These are phyloP conservation scores for Apamea sordens DNA, from an alignment of 2,888 invertebrate genomes.

Conservation along the genomic window DNA sequence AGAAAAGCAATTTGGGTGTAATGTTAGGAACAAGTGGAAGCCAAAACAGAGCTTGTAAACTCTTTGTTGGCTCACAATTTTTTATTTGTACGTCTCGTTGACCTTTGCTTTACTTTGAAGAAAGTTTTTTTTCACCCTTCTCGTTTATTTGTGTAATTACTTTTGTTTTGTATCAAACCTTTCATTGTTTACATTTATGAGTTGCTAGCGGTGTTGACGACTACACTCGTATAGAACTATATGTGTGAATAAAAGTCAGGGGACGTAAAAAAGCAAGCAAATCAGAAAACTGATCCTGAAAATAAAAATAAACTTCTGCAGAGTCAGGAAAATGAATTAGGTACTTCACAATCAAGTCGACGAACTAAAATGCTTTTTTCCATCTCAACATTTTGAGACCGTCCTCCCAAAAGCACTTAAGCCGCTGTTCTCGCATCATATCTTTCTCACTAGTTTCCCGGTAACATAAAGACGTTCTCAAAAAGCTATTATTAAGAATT, in stretches of 20 bases:
- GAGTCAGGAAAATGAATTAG: neutral
- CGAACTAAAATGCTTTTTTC: neutral
- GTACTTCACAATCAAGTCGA: neutral
- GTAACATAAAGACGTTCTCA: conserved; percentile 32
- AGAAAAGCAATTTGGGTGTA: conserved; percentile 54
- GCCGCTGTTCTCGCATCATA: neutral
- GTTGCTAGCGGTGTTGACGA: neutral
- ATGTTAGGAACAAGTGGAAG: conserved; percentile 49
- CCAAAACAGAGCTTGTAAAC: conserved; percentile 51
- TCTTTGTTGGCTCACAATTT: conserved; percentile 42
- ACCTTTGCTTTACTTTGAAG: conserved; percentile 6
- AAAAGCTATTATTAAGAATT: conserved; percentile 59
- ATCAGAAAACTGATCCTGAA: neutral
- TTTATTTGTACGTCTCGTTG: conserved; percentile 33
- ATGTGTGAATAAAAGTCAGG: neutral
- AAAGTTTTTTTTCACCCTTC: conserved; percentile 1
- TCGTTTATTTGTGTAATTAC: conserved; percentile 10
- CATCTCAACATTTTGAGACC: neutral
- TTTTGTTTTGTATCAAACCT: neutral
- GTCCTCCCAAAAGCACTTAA: neutral
- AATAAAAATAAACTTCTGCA: neutral
- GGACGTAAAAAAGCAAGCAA: no score
- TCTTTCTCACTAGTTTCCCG: conserved; percentile 9
- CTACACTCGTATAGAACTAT: neutral
- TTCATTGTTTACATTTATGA: neutral